Conservation (phyloP, 2,888 invertebrate species). For the Melitaea athalia region DNA sequence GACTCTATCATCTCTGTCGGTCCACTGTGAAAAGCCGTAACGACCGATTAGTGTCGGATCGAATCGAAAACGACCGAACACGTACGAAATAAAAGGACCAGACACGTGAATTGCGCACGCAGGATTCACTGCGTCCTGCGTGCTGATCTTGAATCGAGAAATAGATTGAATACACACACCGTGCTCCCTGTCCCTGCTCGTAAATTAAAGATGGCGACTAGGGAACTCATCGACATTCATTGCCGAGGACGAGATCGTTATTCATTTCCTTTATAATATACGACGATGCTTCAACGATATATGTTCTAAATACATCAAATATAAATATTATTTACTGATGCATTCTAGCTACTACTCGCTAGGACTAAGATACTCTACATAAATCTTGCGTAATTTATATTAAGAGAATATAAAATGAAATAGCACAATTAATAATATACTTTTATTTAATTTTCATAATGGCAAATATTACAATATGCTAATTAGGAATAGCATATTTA, state of each 20-base stretch:
- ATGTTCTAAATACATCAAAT: constrained; percentile 3
- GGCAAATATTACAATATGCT: constrained; percentile 19
- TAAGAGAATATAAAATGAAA: constrained; percentile 9
- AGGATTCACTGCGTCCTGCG: constrained; percentile 51
- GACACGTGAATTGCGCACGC: constrained; percentile 69
- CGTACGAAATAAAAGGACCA: constrained; percentile 50
- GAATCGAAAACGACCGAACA: constrained; percentile 48
- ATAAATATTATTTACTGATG: neutral
- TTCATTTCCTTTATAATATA: constrained; percentile 30
- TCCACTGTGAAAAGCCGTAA: constrained; percentile 40
- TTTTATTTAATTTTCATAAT: constrained; percentile 29
- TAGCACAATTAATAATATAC: constrained; percentile 2
- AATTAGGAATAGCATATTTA: constrained; percentile 9
- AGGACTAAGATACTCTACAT: neutral
- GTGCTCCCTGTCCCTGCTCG: constrained; percentile 22
- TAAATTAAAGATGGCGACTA: constrained; percentile 38
- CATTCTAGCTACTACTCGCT: neutral
- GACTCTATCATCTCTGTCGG: constrained; percentile 49
- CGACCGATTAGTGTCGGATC: constrained; percentile 33
- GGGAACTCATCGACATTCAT: constrained; percentile 35
- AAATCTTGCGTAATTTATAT: neutral
- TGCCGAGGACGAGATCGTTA: constrained; percentile 24
- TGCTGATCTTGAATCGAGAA: constrained; percentile 33
- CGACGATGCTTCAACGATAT: constrained; percentile 13
- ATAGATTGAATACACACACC: constrained; percentile 30